Conservation (phyloP, 2,797 vertebrate species). For the Buphagus erythrorhynchus region DNA sequence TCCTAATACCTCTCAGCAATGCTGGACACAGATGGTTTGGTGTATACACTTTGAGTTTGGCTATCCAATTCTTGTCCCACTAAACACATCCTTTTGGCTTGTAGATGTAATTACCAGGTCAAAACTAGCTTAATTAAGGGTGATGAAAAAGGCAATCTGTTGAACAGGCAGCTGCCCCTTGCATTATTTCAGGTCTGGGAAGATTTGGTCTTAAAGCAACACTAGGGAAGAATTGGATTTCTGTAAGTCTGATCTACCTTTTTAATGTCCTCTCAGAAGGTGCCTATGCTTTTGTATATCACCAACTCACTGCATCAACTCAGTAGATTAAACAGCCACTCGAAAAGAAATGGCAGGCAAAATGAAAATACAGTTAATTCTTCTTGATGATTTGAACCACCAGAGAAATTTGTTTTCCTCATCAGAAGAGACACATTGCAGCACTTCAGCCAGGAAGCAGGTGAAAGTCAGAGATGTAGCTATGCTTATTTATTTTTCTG, state of each 20-base stretch:
- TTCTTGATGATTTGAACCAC: neutral
- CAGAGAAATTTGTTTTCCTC: neutral
- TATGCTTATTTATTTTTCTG: neutral
- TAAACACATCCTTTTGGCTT: neutral
- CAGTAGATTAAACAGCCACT: neutral
- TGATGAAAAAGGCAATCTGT: neutral
- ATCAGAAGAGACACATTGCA: neutral
- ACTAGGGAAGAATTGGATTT: neutral
- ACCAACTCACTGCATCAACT: neutral
- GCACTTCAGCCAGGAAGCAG: neutral
- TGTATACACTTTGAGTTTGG: neutral
- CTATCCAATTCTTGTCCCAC: neutral
- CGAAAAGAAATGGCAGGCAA: neutral
- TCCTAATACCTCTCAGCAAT: neutral
- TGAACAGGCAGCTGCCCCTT: neutral
- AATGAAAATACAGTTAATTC: neutral
- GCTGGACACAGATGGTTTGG: neutral
- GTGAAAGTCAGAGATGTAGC: neutral
- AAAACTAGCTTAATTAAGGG: neutral
- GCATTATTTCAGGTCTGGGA: neutral
- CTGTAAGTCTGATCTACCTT: neutral
- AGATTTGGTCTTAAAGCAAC: neutral
- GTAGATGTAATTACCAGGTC: neutral
- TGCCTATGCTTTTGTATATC: accelerated
- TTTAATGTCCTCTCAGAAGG: neutral